These are phyloP conservation scores for Paralinhomoeus sp. DNA, from an alignment of 2,888 invertebrate species.

Conservation along the genomic window DNA sequence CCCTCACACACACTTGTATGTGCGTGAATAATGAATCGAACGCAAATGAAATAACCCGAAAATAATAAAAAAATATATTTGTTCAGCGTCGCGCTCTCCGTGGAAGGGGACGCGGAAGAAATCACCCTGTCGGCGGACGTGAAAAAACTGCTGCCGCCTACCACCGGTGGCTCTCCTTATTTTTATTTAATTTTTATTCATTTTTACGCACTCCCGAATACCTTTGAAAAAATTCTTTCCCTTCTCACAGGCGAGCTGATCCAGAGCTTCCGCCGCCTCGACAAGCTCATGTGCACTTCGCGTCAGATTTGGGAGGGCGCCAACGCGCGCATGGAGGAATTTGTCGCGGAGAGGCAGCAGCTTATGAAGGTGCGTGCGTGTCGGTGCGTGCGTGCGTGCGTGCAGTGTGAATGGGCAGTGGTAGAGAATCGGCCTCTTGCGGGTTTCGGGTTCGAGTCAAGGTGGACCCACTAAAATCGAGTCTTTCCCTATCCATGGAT, in stretches of 20 bases:
- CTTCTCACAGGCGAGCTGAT: background rate
- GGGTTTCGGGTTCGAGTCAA: background rate
- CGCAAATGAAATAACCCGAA: too few relatives aligned
- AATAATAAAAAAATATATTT: too few relatives aligned
- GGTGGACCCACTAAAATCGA: too few relatives aligned
- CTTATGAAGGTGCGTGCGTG: conserved; percentile 5
- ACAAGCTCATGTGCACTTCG: conserved; percentile 3
- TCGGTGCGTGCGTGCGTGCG: too few relatives aligned
- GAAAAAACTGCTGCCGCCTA: background rate
- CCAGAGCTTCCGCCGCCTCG: background rate
- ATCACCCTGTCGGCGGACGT: background rate
- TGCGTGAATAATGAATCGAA: too few relatives aligned
- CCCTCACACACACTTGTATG: too few relatives aligned
- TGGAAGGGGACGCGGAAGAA: background rate
- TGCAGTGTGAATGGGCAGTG: background rate
- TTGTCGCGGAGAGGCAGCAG: conserved; percentile 2
- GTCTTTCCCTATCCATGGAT: too few relatives aligned
- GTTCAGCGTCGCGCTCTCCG: too few relatives aligned
- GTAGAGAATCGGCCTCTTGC: background rate
- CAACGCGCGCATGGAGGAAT: conserved; percentile 5
- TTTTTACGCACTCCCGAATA: too few relatives aligned
- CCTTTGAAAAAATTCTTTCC: background rate
- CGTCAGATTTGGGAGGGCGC: conserved; percentile 6
- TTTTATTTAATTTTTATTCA: too few relatives aligned
- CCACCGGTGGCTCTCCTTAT: background rate